A percentile compares a stretch with the other conserved stretches of the same genome.
phyloP scores from a whole-genome alignment of 2,113 vertebrate species.

The Petaurus breviceps region DNA sequence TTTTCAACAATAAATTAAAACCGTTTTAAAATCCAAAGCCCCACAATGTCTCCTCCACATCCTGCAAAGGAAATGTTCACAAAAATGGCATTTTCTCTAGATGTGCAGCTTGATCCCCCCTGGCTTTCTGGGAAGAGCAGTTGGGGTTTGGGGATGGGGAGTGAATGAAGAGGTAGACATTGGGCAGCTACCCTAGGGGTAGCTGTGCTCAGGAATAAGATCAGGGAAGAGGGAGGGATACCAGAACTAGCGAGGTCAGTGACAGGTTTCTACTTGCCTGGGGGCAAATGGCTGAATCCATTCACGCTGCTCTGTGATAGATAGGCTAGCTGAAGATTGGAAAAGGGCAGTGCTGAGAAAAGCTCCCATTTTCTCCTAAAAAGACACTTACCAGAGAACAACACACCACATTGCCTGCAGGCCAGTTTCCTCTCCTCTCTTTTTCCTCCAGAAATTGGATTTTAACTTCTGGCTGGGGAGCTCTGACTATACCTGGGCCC shows the following conservation, averaged over 20 bases:
- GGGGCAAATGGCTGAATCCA: not conserved
- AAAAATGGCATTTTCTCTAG: not conserved
- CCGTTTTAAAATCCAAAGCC: constrained; percentile 27
- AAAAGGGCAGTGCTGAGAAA: not conserved
- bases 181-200: too few relatives aligned
- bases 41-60: not conserved
- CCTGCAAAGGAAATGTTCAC: constrained; percentile 44
- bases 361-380: not conserved
- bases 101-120: not conserved
- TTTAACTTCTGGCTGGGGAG: not conserved
- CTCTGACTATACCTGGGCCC: not conserved
- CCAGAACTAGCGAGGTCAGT: not conserved
- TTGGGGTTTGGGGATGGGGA: not conserved
- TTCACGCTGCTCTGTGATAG: not conserved
- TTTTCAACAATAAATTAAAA: constrained; percentile 29
- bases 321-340: not conserved
- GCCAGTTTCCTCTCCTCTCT: not conserved
- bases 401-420: not conserved
- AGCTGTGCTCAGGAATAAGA: not conserved
- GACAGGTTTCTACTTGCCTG: not conserved
- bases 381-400: not conserved
- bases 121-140: not conserved
- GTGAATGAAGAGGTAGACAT: not conserved
- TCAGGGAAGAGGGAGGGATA: not conserved
- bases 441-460: not conserved